Base-by-base conservation (phyloP, 2,888 invertebrate species). In the Lepidocyrtoides sp. region DNA sequence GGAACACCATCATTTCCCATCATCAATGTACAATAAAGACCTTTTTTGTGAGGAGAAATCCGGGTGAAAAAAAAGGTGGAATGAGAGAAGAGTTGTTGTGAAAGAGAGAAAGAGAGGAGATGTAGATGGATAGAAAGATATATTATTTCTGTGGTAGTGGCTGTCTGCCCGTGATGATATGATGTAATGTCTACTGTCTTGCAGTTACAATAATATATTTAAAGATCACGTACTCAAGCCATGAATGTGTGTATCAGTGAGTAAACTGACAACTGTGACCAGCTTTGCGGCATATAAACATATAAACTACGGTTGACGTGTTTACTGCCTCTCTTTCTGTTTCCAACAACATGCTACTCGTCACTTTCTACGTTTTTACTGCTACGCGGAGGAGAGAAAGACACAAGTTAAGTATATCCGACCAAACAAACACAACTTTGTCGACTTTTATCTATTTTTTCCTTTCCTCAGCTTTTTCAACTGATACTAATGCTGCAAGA, bases 1-100 rank as follows among this genome's bases (percentile, higher is more conserved):
- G 88, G 81, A 88, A 72, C 72, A 57, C 75, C 72, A 72, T 60
- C 44, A 82, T 89, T 82, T 69, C 89, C 89, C 89, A 82, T 69
- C 66, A 82, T 82, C 82, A 81, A 36, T 66, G 79, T 41, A 57
- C 85, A 26, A 72, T 48, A 72, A 69, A 60, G 60, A 36, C 79
- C 36, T 57, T 54, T 54, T 57, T 57, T 32, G 14, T 36, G 57
- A 14, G 81, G 60, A 60, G 60, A 81, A 81, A 81, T 81, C 81
- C 81, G 81, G 79, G 79, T 79, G 79, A 79, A 79, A n/a, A n/a
- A n/a, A n/a, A 79, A 79, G 32, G 79, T 23, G 75, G 75, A 75
- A 75, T 48, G 75, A 20, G 32, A 51, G 51, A 77, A 69, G 69
- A 36, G 36, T 69, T 69, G 69, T 41, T 54, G n/a, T 54, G n/a